These are phyloP conservation scores for Tenthredo distinguenda DNA, from an alignment of 2,888 invertebrate species.

Conservation along the genomic window DNA sequence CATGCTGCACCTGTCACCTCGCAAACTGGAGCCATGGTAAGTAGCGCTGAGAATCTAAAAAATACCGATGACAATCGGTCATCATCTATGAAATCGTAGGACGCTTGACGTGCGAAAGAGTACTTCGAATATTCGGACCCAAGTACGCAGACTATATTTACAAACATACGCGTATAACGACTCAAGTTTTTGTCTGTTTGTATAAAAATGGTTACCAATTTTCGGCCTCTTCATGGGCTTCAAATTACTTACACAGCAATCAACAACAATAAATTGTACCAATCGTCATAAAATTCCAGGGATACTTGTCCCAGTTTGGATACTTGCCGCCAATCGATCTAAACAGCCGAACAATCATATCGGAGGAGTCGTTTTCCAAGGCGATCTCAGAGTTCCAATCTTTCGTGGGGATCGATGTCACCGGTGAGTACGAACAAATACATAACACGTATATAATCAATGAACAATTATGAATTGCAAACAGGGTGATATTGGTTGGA, in stretches of 20 bases:
- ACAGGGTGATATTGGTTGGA: too few relatives aligned
- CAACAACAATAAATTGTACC: not conserved
- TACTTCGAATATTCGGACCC: not conserved
- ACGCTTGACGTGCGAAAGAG: not conserved
- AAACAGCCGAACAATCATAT: slow-evolving; percentile 88
- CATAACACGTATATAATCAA: not conserved
- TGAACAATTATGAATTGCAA: not conserved
- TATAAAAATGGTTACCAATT: not conserved
- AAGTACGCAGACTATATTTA: not conserved
- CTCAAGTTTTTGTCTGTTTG: not conserved
- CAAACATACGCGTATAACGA: not conserved
- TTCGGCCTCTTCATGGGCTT: too few relatives aligned
- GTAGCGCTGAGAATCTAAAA: not conserved
- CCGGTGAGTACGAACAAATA: slow-evolving; percentile 82
- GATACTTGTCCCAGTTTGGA: slow-evolving; percentile 93
- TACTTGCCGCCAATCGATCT: slow-evolving; percentile 89
- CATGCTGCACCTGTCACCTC: not conserved
- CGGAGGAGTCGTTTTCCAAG: slow-evolving; percentile 86
- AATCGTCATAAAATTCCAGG: slow-evolving; percentile 81
- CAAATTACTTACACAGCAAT: not conserved
- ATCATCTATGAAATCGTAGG: not conserved
- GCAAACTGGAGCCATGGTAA: not conserved
- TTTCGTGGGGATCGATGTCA: slow-evolving; percentile 93
- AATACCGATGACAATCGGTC: not conserved
- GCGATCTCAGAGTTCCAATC: slow-evolving; percentile 94